Evolutionary conservation across 2,113 vertebrate genomes (phyloP).

Genomic region (Lepisosteus osseus): DNA sequence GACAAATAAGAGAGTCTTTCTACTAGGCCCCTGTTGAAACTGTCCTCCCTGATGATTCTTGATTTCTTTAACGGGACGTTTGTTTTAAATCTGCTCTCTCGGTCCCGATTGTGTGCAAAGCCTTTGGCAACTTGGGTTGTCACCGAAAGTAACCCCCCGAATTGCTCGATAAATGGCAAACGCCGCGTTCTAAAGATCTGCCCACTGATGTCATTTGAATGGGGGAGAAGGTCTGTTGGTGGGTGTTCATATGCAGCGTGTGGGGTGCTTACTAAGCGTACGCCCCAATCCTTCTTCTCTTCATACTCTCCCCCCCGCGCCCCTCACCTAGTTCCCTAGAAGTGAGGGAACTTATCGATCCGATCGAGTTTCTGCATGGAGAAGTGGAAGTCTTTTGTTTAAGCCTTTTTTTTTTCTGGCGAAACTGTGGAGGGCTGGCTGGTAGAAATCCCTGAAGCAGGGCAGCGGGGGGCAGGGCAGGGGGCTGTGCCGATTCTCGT

Average conservation of each 20-base stretch:
- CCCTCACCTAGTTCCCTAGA: constrained; percentile 22
- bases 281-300: neutral
- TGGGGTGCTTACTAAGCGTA: neutral
- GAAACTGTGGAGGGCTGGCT: constrained; percentile 54
- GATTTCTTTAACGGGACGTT: too few relatives aligned
- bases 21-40: too few relatives aligned
- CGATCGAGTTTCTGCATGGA: constrained; percentile 60
- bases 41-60: too few relatives aligned
- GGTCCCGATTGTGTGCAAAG: too few relatives aligned
- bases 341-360: constrained; percentile 36
- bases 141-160: too few relatives aligned
- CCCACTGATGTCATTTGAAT: too few relatives aligned
- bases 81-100: too few relatives aligned
- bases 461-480: constrained; percentile 65
- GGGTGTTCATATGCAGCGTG: neutral
- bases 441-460: constrained; percentile 73
- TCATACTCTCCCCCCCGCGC: constrained; percentile 38
- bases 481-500: constrained; percentile 72
- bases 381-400: constrained; percentile 64
- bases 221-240: neutral
- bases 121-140: too few relatives aligned
- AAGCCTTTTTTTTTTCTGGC: constrained; percentile 58
- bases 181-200: too few relatives aligned
- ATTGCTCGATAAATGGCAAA: too few relatives aligned
- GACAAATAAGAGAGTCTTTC: too few relatives aligned